Base-by-base conservation (phyloP, 2,888 invertebrate genomes). In the Lasioglossum figueresi region DNA sequence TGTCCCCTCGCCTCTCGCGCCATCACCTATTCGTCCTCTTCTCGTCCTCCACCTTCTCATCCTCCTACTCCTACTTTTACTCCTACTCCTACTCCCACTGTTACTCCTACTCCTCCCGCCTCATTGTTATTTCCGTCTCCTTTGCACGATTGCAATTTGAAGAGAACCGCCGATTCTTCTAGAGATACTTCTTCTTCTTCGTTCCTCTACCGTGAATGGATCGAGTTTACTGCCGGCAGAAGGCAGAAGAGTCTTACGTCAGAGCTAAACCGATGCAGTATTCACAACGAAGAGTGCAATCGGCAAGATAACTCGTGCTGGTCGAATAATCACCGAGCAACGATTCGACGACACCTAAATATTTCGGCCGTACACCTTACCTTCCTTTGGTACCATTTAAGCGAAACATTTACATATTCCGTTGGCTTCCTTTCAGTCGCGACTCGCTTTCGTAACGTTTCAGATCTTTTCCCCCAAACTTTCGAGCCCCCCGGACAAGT, bases 101-200 rank as follows among this genome's bases (percentile, higher is more conserved):
- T 31, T 31, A 63, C 31, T 31, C 63, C 31, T 19, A 63, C 31
- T 63, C 63, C 63, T 63, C 31, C 63, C 27, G 8, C 19, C 63
- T 63, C 63, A 48, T 72, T 74, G 71, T 85, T 89, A 74, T 83
- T 82, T 80, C 87, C 70, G 68, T 82, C 89, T 72, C 85, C 82
- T 80, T 89, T 63, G 81, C 82, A 73, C 89, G 82, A 89, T 88
- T 84, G 84, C 82, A 76, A 86, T 76, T 82, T 79, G 79, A 84
- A 82, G 84, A 86, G 87, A 77, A 77, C 84, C 88, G 48, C 68
- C 63, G 43, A 31, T 31, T 63, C 63, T 63, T 63, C 63, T 8
- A 63, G 48, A 48, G 8, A 48, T 48, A 48, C 63, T 31, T 63
- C 63, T 63, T 31, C 63, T 31, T 31, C 31, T 16, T 66, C 19